Evolutionary conservation across 2,797 vertebrate genomes (phyloP).

Genomic region (Clangula hyemalis): DNA sequence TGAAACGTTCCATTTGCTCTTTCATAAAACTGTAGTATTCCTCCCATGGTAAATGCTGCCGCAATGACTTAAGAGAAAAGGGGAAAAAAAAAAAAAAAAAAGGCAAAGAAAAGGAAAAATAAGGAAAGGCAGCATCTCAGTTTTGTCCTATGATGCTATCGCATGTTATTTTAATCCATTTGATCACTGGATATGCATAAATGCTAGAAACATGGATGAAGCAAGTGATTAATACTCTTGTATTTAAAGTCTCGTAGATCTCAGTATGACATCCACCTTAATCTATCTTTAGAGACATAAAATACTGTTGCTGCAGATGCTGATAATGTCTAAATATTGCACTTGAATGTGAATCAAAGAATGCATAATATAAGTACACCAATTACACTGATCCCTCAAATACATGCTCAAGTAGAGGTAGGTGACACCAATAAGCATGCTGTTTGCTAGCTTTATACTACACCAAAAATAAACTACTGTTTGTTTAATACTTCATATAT

Average conservation of each 20-base stretch:
- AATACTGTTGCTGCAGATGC: not conserved
- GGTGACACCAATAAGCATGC: not conserved
- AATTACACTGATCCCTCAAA: not conserved
- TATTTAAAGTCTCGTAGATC: not conserved
- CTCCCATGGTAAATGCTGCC: not conserved
- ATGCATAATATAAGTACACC: not conserved
- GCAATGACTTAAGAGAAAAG: not conserved
- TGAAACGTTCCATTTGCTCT: fast-evolving
- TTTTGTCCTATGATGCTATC: not conserved
- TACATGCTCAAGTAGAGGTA: not conserved
- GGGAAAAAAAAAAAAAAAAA: too few relatives aligned
- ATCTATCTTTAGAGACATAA: not conserved
- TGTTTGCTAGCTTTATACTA: not conserved
- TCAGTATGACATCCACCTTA: not conserved
- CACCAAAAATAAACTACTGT: not conserved
- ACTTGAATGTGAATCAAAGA: not conserved
- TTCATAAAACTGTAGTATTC: not conserved
- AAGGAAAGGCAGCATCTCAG: not conserved
- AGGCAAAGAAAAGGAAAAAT: not conserved
- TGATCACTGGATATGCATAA: not conserved
- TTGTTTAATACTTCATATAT: not conserved
- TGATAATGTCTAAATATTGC: not conserved
- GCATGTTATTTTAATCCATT: not conserved
- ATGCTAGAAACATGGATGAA: not conserved
- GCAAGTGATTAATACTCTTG: not conserved